Evolutionary conservation across 2,888 invertebrate species (phyloP).

Genomic region (Coenonympha glycerion): DNA sequence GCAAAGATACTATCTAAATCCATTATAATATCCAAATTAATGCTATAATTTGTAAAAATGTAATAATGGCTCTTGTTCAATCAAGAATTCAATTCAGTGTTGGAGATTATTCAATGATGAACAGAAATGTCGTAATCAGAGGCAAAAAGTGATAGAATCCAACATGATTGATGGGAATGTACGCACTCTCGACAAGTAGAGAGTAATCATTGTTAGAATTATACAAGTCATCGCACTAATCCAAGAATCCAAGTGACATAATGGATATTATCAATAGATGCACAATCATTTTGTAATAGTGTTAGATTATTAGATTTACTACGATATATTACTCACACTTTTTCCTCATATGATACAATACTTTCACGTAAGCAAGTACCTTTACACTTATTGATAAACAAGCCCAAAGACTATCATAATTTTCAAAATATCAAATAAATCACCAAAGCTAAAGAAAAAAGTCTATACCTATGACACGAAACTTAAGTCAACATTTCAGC

Average conservation of each 20-base stretch:
- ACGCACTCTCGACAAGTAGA: constrained; percentile 12
- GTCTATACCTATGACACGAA: no score
- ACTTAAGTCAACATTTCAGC: no score
- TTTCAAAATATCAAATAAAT: no score
- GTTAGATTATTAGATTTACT: no score
- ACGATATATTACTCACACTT: background rate
- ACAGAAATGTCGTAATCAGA: constrained; percentile 7
- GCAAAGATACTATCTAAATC: no score
- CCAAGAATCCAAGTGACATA: constrained; percentile 21
- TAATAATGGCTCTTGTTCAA: background rate
- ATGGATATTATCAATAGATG: constrained; percentile 2
- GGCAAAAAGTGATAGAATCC: background rate
- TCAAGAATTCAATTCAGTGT: background rate
- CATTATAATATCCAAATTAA: background rate
- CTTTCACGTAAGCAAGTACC: no score
- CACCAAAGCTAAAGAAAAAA: no score
- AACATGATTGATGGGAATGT: constrained; percentile 8
- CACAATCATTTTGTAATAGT: background rate
- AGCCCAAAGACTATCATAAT: no score
- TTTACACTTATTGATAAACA: no score
- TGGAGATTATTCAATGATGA: background rate
- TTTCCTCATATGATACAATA: background rate
- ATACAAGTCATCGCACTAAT: constrained; percentile 25
- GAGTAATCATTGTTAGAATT: constrained; percentile 13
- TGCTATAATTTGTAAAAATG: background rate